Conservation (phyloP, 2,888 invertebrate species). For the Platycheirus albimanus region DNA sequence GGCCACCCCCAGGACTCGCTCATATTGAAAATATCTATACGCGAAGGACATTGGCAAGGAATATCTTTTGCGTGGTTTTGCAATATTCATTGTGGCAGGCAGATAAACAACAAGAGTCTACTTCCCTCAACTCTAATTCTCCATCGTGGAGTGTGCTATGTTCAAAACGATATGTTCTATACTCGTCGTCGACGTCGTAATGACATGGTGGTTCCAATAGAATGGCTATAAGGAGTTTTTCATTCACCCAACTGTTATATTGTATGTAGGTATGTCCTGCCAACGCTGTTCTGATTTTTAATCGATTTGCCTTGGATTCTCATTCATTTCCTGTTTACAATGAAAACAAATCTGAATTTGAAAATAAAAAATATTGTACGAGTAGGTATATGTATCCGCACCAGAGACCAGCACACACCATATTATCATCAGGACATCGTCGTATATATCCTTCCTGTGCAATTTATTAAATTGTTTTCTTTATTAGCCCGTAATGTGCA, state of each 20-base stretch:
- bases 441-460: conserved; percentile 37
- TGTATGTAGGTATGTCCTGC: conserved; percentile 48
- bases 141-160: too few species aligned
- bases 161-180: conserved; percentile 11
- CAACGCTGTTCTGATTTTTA: conserved; percentile 38
- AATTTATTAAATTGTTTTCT: conserved; percentile 66
- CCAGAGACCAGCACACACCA: too few species aligned
- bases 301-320: conserved; percentile 43
- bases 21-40: conserved; percentile 54
- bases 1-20: conserved; percentile 51
- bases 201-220: conserved; percentile 50
- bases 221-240: neutral
- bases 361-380: conserved; percentile 43
- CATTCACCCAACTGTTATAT: neutral
- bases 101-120: conserved; percentile 37
- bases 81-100: conserved; percentile 60
- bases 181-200: too few species aligned
- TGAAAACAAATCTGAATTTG: conserved; percentile 39
- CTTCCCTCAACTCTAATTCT: neutral
- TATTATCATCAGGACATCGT: conserved; percentile 2
- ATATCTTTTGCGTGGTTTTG: conserved; percentile 68
- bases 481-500: conserved; percentile 49
- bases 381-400: too few species aligned
- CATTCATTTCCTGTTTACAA: conserved; percentile 53
- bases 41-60: conserved; percentile 51